These are phyloP conservation scores for Ostrea edulis DNA, from an alignment of 1,140 invertebrate genomes.

Conservation along the genomic window DNA sequence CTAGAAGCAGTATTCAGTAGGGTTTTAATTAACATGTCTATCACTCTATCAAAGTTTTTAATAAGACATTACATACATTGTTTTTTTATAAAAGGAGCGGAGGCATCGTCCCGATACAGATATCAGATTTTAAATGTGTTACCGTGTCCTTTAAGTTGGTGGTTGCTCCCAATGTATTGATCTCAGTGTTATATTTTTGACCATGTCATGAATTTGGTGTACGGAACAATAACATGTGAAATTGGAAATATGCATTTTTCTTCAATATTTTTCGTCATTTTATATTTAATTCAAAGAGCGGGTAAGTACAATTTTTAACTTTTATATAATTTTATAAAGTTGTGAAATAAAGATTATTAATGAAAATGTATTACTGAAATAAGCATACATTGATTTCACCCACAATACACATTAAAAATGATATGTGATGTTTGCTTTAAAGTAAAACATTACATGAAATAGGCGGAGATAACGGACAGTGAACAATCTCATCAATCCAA, in stretches of 20 bases:
- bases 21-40: not conserved
- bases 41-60: not conserved
- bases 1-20: not conserved
- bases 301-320: not conserved
- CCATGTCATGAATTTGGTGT: not conserved
- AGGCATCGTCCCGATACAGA: not conserved
- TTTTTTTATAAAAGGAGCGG: no score
- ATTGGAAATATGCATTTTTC: not conserved
- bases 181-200: not conserved
- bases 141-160: not conserved
- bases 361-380: no score
- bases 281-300: not conserved
- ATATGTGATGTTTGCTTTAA: no score
- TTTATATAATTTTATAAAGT: no score
- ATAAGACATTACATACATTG: no score
- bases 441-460: no score
- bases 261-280: not conserved
- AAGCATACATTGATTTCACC: no score
- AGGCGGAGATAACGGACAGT: no score
- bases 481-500: no score
- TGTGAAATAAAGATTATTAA: no score
- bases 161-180: not conserved
- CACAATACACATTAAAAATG: no score
- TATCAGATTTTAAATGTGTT: not conserved
- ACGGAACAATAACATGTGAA: not conserved